Evolutionary conservation across 1,140 invertebrate genomes (phyloP).

Genomic region (Drosophila bifasciata): DNA sequence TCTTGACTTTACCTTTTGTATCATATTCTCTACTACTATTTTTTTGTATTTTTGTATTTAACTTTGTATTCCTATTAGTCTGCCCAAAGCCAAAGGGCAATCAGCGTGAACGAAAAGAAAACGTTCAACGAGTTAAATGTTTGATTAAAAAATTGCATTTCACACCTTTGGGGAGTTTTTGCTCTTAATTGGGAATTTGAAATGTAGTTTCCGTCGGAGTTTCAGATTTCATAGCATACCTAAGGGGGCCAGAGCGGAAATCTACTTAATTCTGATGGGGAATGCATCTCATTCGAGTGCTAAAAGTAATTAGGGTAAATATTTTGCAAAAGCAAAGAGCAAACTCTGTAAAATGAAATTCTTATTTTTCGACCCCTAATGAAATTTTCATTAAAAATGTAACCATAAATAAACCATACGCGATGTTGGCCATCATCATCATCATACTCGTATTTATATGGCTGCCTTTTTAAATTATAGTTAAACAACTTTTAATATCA

Average conservation of each 20-base stretch:
- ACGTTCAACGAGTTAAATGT: slow-evolving; percentile 47
- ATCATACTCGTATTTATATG: too few species aligned
- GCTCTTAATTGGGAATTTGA: slow-evolving; percentile 27
- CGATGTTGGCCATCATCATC: too few species aligned
- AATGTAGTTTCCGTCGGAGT: slow-evolving; percentile 24
- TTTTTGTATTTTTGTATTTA: slow-evolving; percentile 41
- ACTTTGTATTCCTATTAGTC: slow-evolving; percentile 53
- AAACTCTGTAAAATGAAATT: too few species aligned
- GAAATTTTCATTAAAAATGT: too few species aligned
- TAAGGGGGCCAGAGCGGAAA: background rate
- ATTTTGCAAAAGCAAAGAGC: too few species aligned
- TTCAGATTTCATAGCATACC: slow-evolving; percentile 11
- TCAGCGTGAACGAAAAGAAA: slow-evolving; percentile 44
- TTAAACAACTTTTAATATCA: too few species aligned
- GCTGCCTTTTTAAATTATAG: too few species aligned
- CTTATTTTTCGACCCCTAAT: too few species aligned
- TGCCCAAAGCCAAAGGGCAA: slow-evolving; percentile 40
- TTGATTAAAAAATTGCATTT: slow-evolving; percentile 60
- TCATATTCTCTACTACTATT: slow-evolving; percentile 45
- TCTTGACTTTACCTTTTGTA: slow-evolving; percentile 69
- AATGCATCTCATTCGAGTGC: too few species aligned
- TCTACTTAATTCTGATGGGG: too few species aligned
- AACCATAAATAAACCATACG: too few species aligned
- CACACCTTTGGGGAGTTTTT: slow-evolving; percentile 42
- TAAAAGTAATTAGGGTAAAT: too few species aligned